Conservation (phyloP, 2,888 invertebrate genomes). For the Mesochorus sp. region DNA sequence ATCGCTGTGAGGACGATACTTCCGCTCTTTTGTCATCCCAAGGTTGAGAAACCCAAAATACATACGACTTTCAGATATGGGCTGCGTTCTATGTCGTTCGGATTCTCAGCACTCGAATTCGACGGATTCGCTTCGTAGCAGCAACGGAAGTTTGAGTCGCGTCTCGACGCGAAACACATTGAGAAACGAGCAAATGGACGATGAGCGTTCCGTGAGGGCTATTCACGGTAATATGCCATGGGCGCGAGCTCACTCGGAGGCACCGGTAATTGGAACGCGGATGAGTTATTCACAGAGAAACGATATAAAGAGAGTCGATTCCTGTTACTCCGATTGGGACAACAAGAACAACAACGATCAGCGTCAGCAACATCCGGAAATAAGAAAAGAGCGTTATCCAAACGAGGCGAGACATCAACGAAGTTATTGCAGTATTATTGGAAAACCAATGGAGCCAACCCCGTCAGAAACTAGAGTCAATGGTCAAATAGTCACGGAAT, state of each 20-base stretch:
- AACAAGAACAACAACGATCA: conserved; percentile 8
- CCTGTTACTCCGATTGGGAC: conserved; percentile 53
- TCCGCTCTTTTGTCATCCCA: too few relatives aligned
- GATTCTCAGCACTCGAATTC: conserved; percentile 67
- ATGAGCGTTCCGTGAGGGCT: conserved; percentile 31
- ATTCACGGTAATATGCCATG: conserved; percentile 46
- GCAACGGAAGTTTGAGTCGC: conserved; percentile 56
- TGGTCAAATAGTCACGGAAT: conserved; percentile 71
- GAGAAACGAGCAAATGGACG: conserved; percentile 48
- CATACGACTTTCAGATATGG: conserved; percentile 65
- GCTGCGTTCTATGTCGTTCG: conserved; percentile 67
- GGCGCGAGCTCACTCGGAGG: conserved; percentile 55
- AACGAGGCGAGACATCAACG: conserved; percentile 55
- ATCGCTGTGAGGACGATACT: too few relatives aligned
- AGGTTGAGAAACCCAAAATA: conserved; percentile 12
- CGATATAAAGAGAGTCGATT: conserved; percentile 42
- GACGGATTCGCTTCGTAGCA: conserved; percentile 66
- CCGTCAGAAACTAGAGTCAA: conserved; percentile 69
- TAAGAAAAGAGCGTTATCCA: conserved; percentile 36
- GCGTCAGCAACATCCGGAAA: conserved; percentile 30
- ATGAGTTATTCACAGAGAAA: conserved; percentile 43
- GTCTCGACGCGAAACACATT: conserved; percentile 32
- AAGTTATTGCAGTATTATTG: conserved; percentile 67
- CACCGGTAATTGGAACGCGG: conserved; percentile 38
- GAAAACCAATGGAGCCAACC: conserved; percentile 53